Conservation (phyloP, 2,797 vertebrate species). For the Phoxinus dragarum region DNA sequence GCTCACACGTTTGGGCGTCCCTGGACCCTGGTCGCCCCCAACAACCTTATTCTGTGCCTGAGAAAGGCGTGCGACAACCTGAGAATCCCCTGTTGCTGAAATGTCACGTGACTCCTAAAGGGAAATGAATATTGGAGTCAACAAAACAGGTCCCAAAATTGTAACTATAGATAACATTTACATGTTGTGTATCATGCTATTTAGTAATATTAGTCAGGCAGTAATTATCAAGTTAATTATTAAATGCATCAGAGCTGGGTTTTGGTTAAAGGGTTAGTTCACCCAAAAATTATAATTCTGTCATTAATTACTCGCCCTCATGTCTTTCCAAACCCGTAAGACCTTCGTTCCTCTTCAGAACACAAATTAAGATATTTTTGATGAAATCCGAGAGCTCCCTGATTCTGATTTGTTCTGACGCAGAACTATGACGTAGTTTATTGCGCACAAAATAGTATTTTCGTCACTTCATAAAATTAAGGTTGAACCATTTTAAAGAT, state of each 20-base stretch:
- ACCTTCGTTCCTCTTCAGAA: too few relatives aligned
- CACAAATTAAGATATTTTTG: too few relatives aligned
- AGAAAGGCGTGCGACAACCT: constrained; percentile 66
- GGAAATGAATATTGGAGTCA: not conserved
- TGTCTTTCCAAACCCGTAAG: too few relatives aligned
- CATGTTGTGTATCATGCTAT: not conserved
- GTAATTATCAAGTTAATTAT: not conserved
- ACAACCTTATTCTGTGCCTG: constrained; percentile 61
- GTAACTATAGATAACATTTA: not conserved
- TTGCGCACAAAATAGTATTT: too few relatives aligned
- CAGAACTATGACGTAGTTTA: too few relatives aligned
- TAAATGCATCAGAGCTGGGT: not conserved
- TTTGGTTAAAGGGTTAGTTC: not conserved
- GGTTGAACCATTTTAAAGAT: too few relatives aligned
- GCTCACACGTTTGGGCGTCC: constrained; percentile 62
- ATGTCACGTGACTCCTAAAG: constrained; percentile 71
- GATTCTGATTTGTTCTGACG: too few relatives aligned
- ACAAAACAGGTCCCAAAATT: not conserved
- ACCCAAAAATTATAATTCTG: too few relatives aligned
- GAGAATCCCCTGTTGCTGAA: constrained; percentile 75
- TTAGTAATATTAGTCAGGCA: not conserved
- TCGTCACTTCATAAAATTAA: too few relatives aligned
- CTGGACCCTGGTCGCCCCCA: constrained; percentile 62
- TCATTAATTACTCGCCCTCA: too few relatives aligned
- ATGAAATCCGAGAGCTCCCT: too few relatives aligned